Percentiles rank a stretch among this genome's conserved stretches.
Conservation (phyloP, 2,797 vertebrate species). For the Carcharodon carcharias region DNA sequence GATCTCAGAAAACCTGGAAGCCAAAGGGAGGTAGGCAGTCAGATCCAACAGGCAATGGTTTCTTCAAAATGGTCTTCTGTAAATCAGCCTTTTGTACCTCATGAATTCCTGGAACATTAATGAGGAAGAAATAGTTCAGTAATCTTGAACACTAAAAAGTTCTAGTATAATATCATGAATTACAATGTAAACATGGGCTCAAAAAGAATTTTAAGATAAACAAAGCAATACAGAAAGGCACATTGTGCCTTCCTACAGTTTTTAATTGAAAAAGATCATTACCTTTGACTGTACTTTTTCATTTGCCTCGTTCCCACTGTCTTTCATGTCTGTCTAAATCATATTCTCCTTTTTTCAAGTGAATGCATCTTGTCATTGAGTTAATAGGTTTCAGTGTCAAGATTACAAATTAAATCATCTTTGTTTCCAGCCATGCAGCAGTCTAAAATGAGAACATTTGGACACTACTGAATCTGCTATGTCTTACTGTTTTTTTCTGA, state of each 20-base stretch:
- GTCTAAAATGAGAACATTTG: conserved; percentile 36
- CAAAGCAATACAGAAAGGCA: not conserved
- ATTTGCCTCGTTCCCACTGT: not conserved
- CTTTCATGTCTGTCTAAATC: conserved; percentile 28
- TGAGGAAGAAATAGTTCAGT: not conserved
- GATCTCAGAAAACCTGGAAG: not conserved
- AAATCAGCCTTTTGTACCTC: not conserved
- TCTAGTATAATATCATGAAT: not conserved
- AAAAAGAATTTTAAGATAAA: not conserved
- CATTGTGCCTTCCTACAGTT: not conserved
- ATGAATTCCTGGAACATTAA: not conserved
- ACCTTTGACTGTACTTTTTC: conserved; percentile 1
- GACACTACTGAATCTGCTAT: not conserved
- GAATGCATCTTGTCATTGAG: conserved; percentile 37
- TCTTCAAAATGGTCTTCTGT: not conserved
- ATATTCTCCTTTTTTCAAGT: conserved; percentile 29
- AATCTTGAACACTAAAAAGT: not conserved
- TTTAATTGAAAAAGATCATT: conserved; percentile 25
- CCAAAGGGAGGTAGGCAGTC: not conserved
- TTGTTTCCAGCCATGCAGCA: conserved; percentile 30
- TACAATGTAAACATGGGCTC: not conserved
- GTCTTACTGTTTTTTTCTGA: conserved; percentile 4
- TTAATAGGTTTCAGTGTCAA: conserved; percentile 37
- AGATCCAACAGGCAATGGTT: not conserved
- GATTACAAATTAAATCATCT: conserved; percentile 37